Evolutionary conservation across 1,140 invertebrate genomes (phyloP), one percentile per base, ranked within the genome.

Genomic region (Megalonaias nervosa): DNA sequence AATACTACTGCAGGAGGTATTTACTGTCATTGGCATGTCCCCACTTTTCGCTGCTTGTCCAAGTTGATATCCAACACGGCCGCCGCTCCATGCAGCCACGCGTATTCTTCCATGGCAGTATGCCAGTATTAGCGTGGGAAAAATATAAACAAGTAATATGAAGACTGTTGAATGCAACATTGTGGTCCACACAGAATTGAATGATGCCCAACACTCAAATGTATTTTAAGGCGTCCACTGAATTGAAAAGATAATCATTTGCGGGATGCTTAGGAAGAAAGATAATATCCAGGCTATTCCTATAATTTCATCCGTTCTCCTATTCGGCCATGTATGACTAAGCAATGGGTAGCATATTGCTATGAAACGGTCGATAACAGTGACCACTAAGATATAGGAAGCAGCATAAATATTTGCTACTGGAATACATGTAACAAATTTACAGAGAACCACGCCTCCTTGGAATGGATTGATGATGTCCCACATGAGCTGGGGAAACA

Each of bases 341-440:
- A 85, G 83, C 16, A 90, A 78, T 0, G 89, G 89, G 68, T 89
- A 85, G 21, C 96, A 97, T 86, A 99, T 98, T 79, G 97, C 97
- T 85, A 98, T 67, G 71, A 85, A 89, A 84, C 97, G 93, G 90
- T 99, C 97, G 81, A 98, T 96, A 81, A 96, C 97, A 26, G 98
- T 93, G 16, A 97, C 96, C 15, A 98, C 96, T 64, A 99, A 92
- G 6, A 99, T 97, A 87, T 98, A 98, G 0, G 97, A 98, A 0
- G 97, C 98, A 6, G 96, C 96, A 89, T 98, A 98, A 71, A 97
- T 97, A 57, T 98, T 96, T 55, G 97, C 93, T 0, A 93, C 94
- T 93, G 96, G 93, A 5, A 92, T 62, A 85, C 93, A 95, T 88
- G 95, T 95, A 17, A 95, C 93, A 19, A 90, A 61, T 64, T 82